Conservation (phyloP, 1,140 invertebrate species). For the Sesamia nonagrioides region DNA sequence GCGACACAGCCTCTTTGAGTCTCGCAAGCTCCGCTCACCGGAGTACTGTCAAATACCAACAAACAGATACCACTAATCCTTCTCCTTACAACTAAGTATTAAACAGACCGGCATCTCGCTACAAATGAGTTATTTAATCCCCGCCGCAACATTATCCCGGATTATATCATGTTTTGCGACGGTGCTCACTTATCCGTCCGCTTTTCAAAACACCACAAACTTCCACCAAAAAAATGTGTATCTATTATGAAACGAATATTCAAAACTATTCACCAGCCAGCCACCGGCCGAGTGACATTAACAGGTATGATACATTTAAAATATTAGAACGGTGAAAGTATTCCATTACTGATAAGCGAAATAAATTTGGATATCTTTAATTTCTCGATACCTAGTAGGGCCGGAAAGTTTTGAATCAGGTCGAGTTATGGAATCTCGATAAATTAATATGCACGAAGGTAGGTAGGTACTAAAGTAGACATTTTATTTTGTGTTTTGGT, state of each 20-base stretch:
- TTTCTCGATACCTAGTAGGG: conserved; percentile 47
- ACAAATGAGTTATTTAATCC: conserved; percentile 80
- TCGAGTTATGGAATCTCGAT: conserved; percentile 32
- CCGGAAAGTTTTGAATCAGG: conserved; percentile 30
- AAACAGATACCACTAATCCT: conserved; percentile 80
- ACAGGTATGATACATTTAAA: conserved; percentile 57
- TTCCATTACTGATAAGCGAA: conserved; percentile 67
- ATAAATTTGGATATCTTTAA: conserved; percentile 48
- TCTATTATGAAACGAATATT: conserved; percentile 53
- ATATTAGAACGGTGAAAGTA: conserved; percentile 70
- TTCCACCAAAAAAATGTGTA: conserved; percentile 52
- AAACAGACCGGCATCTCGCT: conserved; percentile 74
- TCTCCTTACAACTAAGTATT: conserved; percentile 73
- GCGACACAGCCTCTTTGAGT: conserved; percentile 4
- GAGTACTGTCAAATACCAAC: conserved; percentile 58
- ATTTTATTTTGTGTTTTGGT: conserved; percentile 20
- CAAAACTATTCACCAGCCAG: conserved; percentile 61
- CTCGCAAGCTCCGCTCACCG: conserved; percentile 38
- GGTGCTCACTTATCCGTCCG: conserved; percentile 68
- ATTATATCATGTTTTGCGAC: conserved; percentile 80
- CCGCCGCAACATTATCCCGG: conserved; percentile 76
- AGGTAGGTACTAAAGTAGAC: background rate
- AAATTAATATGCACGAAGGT: conserved; percentile 50
- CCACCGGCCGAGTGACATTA: conserved; percentile 51
- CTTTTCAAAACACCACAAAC: conserved; percentile 71